Base-by-base conservation (phyloP, 2,888 invertebrate genomes). In the Archips crataeganus region DNA sequence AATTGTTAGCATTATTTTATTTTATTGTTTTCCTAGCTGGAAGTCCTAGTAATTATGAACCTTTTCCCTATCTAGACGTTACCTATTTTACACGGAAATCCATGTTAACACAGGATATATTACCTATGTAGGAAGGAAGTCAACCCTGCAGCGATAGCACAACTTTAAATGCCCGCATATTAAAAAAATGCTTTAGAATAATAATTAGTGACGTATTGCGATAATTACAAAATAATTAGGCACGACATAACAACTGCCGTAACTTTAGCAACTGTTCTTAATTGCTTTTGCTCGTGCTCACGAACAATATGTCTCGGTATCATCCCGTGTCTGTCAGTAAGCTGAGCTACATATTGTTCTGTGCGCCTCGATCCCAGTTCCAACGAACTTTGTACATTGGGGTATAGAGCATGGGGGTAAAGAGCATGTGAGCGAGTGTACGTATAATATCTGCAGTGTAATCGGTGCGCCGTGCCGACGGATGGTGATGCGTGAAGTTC, bases 211-310 rank as follows among this genome's bases (percentile, higher is more conserved):
- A 32, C 59, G 59, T 64, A 73, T 73, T 63, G 63, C 59, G 69
- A 73, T 73, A 69, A 69, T 68, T 69, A 69, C 63, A 59, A 69
- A 73, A 64, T 73, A 78, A 79, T 82, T 79, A 78, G 78, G 69
- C 75, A 77, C 74, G 71, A 78, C 79, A 81, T 75, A 85, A 75
- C 83, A 84, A 81, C 82, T 83, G 83, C 74, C 80, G 79, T 77
- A 70, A 80, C 76, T 84, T 82, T 77, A 82, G 81, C 84, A 86
- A 87, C 86, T 83, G 86, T 84, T 86, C 82, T 85, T 88, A 87
- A 88, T 88, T 86, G 87, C 87, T 87, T 88, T 86, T 84, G 85
- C 81, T 80, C 81, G 83, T 85, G 86, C 86, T 87, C 86, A 85
- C 84, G 84, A 83, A 87, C 88, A 88, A 86, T 86, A 84, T 82